Evolutionary conservation across 2,888 invertebrate species (phyloP).

Genomic region (Watsonalla cultraria): DNA sequence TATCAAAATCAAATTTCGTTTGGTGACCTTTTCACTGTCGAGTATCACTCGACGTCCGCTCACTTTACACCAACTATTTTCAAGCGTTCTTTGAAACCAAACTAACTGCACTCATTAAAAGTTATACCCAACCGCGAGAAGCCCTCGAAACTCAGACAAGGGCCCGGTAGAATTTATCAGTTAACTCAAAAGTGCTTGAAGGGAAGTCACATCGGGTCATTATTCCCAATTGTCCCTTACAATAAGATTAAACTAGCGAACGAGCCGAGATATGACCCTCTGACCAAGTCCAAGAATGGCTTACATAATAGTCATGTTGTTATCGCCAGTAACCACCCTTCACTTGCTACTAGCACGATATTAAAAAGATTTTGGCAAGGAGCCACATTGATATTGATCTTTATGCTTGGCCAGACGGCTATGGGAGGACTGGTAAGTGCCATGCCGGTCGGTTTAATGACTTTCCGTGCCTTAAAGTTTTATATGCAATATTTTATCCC

Average conservation of each 20-base stretch:
- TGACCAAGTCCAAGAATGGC: slow-evolving; percentile 61
- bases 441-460: slow-evolving; percentile 71
- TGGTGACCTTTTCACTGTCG: slow-evolving; percentile 11
- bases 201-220: slow-evolving; percentile 53
- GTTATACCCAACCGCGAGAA: slow-evolving; percentile 54
- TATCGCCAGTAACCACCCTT: slow-evolving; percentile 70
- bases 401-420: slow-evolving; percentile 73
- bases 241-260: slow-evolving; percentile 68
- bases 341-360: slow-evolving; percentile 69
- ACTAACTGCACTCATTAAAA: slow-evolving; percentile 67
- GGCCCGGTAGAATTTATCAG: slow-evolving; percentile 57
- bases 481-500: slow-evolving; percentile 59
- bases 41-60: slow-evolving; percentile 32
- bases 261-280: slow-evolving; percentile 41
- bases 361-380: slow-evolving; percentile 77
- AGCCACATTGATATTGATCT: slow-evolving; percentile 76
- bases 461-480: slow-evolving; percentile 72
- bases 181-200: slow-evolving; percentile 61
- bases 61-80: slow-evolving; percentile 45
- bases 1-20: background rate
- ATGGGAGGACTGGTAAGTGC: slow-evolving; percentile 66
- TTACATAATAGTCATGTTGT: slow-evolving; percentile 75
- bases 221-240: slow-evolving; percentile 65
- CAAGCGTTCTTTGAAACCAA: slow-evolving; percentile 51
- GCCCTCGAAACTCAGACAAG: slow-evolving; percentile 52